Percentiles rank a stretch among this genome's conserved stretches.
Conservation (phyloP, 2,113 vertebrate species). For the Pogonocichla stellata region DNA sequence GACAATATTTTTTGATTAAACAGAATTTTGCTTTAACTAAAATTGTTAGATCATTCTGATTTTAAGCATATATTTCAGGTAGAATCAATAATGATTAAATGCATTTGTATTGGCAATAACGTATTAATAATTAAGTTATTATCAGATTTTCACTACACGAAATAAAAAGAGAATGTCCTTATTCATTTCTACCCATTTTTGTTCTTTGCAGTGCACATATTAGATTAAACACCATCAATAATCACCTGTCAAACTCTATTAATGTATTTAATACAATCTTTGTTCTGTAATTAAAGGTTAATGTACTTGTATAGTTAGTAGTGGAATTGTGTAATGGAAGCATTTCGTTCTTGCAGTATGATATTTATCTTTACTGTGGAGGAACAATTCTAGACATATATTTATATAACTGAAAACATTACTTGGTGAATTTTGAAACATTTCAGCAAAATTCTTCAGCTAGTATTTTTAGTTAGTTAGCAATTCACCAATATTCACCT, state of each 20-base stretch:
- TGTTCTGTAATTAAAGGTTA: background rate
- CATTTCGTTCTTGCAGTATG: background rate
- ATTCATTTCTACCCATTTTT: background rate
- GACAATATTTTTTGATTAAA: background rate
- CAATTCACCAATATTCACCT: background rate
- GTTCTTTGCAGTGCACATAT: background rate
- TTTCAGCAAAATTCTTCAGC: background rate
- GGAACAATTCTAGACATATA: background rate
- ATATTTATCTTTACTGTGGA: background rate
- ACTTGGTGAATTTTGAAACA: background rate
- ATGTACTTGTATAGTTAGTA: background rate
- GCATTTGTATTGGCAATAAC: background rate
- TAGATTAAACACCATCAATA: background rate
- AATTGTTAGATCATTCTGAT: background rate
- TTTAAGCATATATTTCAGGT: background rate
- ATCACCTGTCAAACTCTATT: background rate
- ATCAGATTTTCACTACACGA: background rate
- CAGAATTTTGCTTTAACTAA: background rate
- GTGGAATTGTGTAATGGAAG: background rate
- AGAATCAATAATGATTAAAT: background rate
- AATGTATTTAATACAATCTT: background rate
- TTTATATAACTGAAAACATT: background rate
- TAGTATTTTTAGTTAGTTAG: background rate
- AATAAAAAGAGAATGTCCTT: background rate
- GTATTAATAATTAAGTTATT: background rate